Evolutionary conservation across 2,797 vertebrate genomes (phyloP).

Genomic region (Monodelphis domestica): DNA sequence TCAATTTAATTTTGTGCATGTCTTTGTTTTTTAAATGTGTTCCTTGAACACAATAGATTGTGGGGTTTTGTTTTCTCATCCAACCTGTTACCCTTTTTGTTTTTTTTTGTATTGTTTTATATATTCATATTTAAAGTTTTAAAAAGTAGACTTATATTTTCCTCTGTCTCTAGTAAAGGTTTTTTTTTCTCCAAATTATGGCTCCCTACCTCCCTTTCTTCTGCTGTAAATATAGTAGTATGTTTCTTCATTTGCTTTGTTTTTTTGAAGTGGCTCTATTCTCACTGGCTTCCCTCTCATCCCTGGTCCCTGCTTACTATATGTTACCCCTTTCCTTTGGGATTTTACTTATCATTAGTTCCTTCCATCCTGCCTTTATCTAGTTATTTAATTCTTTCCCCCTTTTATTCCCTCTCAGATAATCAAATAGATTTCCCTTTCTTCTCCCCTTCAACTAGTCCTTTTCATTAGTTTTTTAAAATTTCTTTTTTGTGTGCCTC

Average conservation of each 20-base stretch:
- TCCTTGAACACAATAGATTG: background rate
- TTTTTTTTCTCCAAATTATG: no score
- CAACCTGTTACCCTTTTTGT: background rate
- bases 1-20: background rate
- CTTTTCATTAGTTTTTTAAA: no score
- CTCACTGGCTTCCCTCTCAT: background rate
- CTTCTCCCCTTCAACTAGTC: no score
- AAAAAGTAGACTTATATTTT: background rate
- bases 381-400: no score
- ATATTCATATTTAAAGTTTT: background rate
- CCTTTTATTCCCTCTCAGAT: no score
- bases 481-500: no score
- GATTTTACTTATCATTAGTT: no score
- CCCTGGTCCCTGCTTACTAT: background rate
- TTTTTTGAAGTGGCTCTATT: background rate
- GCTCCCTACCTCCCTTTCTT: no score
- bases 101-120: background rate
- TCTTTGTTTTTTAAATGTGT: background rate
- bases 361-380: no score
- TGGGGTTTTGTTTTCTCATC: background rate
- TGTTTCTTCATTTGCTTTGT: no score
- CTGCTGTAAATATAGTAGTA: no score
- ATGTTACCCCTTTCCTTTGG: background rate
- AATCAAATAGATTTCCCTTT: no score
- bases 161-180: background rate